phyloP scores from a whole-genome alignment of 2,113 vertebrate species.

The Thalassoma bifasciatum region DNA sequence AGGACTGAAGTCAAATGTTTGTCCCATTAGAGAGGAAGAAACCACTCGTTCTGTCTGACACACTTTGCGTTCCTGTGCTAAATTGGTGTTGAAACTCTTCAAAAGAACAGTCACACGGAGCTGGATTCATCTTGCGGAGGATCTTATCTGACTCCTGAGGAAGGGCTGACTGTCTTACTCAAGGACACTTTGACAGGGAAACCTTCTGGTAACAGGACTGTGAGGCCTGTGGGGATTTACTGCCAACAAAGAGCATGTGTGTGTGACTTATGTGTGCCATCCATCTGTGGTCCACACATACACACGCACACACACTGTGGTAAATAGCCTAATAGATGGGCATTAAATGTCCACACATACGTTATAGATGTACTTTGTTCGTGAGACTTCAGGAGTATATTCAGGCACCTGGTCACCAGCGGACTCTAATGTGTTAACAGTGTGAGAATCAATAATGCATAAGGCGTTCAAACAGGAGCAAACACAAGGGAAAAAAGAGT shows the following conservation, averaged over 20 bases:
- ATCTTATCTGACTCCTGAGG: constrained; percentile 53
- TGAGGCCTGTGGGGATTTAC: constrained; percentile 73
- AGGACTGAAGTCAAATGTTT: not conserved
- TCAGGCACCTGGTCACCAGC: constrained; percentile 43
- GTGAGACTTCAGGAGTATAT: constrained; percentile 58
- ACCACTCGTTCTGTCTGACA: not conserved
- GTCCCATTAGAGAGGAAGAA: not conserved
- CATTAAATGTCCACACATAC: constrained; percentile 61
- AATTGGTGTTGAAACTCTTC: not conserved
- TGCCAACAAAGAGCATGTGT: constrained; percentile 47
- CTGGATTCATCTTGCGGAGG: constrained; percentile 47
- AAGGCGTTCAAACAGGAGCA: constrained; percentile 49
- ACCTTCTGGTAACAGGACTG: constrained; percentile 69
- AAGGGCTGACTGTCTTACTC: constrained; percentile 63
- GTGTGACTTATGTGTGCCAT: constrained; percentile 64
- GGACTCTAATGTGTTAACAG: constrained; percentile 32
- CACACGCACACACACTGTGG: constrained; percentile 14
- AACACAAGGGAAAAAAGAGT: constrained; percentile 10
- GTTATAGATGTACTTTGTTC: constrained; percentile 71
- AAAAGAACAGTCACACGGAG: constrained; percentile 15
- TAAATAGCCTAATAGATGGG: constrained; percentile 40
- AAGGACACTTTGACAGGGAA: constrained; percentile 76
- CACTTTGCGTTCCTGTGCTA: not conserved
- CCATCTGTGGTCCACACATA: constrained; percentile 55
- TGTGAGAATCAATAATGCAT: constrained; percentile 69